These are phyloP conservation scores for Anabas testudineus DNA, from an alignment of 2,797 vertebrate species.

Conservation along the genomic window DNA sequence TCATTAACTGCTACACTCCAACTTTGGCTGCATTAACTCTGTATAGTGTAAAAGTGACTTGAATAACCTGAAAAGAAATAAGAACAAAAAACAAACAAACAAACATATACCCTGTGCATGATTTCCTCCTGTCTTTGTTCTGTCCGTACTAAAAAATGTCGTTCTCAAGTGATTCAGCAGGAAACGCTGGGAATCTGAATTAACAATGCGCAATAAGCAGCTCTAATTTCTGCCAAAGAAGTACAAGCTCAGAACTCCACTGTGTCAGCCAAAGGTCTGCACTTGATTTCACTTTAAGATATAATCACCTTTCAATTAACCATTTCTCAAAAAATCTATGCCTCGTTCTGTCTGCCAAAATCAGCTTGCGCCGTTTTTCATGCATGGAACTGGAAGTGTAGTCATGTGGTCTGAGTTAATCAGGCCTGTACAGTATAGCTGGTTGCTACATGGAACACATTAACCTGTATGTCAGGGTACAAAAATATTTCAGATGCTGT, in stretches of 20 bases:
- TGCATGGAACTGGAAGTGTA: constrained; percentile 1
- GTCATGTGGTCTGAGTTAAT: constrained; percentile 59
- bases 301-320: constrained; percentile 55
- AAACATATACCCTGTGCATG: constrained; percentile 12
- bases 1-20: too few species aligned
- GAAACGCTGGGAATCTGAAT: constrained; percentile 56
- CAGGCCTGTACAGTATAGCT: constrained; percentile 19
- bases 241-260: constrained; percentile 3
- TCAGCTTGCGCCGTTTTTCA: constrained; percentile 10
- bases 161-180: constrained; percentile 36
- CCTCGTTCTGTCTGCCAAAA: constrained; percentile 43
- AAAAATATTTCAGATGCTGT: constrained; percentile 43
- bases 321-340: constrained; percentile 26
- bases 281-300: constrained; percentile 45
- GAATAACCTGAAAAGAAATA: not conserved
- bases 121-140: constrained; percentile 12
- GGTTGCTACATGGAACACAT: constrained; percentile 36
- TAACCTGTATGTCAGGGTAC: constrained; percentile 16
- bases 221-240: constrained; percentile 14
- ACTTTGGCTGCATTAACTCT: too few species aligned
- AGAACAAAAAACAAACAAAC: constrained; percentile 20
- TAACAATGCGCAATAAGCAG: not conserved
- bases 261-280: constrained; percentile 1
- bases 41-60: not conserved
- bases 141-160: constrained; percentile 25